These are phyloP conservation scores for Trogon melanurus DNA, from an alignment of 2,113 vertebrate genomes.

Conservation along the genomic window DNA sequence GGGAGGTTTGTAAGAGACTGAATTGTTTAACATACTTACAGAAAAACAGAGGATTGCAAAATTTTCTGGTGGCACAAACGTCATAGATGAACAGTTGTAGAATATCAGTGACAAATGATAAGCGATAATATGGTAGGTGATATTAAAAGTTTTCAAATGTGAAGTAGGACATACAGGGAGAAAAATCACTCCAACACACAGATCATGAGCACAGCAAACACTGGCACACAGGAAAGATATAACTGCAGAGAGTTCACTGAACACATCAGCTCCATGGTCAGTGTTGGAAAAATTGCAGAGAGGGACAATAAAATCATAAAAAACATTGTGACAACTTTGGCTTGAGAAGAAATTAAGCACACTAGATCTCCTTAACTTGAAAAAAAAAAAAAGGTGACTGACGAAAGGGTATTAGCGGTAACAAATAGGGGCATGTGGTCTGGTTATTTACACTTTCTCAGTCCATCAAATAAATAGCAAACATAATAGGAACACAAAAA, in stretches of 20 bases:
- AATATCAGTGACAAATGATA: neutral
- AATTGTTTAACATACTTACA: neutral
- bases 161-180: neutral
- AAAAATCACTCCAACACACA: neutral
- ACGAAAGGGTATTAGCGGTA: neutral
- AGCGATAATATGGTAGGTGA: neutral
- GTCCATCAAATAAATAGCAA: neutral
- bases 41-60: neutral
- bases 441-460: neutral
- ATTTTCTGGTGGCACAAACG: neutral
- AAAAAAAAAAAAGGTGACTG: neutral
- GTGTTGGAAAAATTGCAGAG: neutral
- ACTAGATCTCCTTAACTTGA: neutral
- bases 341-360: neutral
- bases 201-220: neutral
- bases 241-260: neutral
- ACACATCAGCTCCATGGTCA: neutral
- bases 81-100: neutral
- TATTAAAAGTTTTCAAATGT: neutral
- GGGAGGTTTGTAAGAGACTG: neutral
- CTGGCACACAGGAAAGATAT: neutral
- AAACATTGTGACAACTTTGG: accelerated
- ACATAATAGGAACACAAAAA: neutral
- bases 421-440: neutral
- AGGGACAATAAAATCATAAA: neutral